Conservation (phyloP, 1,140 invertebrate genomes). For the Ridgeia piscesae region DNA sequence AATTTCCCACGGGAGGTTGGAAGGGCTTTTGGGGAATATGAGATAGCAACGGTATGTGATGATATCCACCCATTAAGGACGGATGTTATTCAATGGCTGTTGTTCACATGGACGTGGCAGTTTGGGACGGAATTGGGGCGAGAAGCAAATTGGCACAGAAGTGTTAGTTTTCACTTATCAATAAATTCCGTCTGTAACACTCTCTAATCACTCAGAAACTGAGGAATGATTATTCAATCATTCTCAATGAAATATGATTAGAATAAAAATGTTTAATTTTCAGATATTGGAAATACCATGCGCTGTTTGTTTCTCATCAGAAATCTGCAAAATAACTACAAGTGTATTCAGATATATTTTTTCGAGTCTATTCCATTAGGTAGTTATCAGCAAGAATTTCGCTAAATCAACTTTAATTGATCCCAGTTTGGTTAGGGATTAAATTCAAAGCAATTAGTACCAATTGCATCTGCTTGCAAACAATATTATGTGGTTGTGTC, state of each 20-base stretch:
- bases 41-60: background rate
- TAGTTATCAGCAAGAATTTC: no score
- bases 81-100: background rate
- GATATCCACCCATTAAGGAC: background rate
- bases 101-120: background rate
- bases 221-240: no score
- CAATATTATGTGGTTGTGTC: no score
- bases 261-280: background rate
- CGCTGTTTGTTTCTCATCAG: background rate
- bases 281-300: background rate
- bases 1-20: background rate
- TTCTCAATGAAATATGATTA: background rate
- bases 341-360: no score
- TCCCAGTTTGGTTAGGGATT: no score
- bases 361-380: no score
- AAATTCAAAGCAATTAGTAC: no score
- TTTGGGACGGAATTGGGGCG: background rate
- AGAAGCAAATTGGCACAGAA: background rate
- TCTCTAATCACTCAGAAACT: no score
- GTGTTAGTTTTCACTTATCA: background rate
- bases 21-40: background rate
- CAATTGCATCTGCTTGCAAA: no score
- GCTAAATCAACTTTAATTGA: no score
- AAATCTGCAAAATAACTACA: no score
- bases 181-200: background rate